Conservation (phyloP, 1,140 invertebrate species). For the Monomorium pharaonis region DNA sequence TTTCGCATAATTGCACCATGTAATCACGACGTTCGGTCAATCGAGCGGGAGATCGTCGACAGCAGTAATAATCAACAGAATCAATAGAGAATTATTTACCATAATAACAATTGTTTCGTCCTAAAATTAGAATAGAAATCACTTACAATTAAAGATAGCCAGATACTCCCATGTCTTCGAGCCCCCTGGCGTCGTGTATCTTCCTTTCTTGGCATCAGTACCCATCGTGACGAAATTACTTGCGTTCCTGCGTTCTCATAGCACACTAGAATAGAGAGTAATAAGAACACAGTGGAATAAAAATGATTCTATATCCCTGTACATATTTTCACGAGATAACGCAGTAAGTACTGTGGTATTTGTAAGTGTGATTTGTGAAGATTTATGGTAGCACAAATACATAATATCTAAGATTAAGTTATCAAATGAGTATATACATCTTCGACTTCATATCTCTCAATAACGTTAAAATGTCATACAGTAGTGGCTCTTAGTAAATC, state of each 20-base stretch:
- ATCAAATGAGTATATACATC: background rate
- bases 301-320: background rate
- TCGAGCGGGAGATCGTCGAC: background rate
- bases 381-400: background rate
- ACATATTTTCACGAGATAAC: background rate
- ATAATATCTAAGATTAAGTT: background rate
- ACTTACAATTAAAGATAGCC: constrained; percentile 63
- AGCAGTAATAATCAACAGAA: background rate
- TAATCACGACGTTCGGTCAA: background rate
- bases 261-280: background rate
- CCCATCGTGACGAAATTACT: constrained; percentile 21
- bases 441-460: background rate
- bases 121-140: background rate
- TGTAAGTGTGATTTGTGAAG: background rate
- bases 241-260: background rate
- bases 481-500: background rate
- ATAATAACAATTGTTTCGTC: background rate
- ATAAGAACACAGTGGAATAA: background rate
- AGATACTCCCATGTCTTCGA: constrained; percentile 70
- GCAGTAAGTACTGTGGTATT: background rate
- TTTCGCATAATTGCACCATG: constrained; percentile 8
- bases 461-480: too few species aligned
- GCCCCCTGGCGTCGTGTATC: constrained; percentile 65
- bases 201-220: constrained; percentile 49
- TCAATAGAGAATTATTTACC: background rate